Conservation (phyloP, 2,113 vertebrate species). For the Smithornis capensis region DNA sequence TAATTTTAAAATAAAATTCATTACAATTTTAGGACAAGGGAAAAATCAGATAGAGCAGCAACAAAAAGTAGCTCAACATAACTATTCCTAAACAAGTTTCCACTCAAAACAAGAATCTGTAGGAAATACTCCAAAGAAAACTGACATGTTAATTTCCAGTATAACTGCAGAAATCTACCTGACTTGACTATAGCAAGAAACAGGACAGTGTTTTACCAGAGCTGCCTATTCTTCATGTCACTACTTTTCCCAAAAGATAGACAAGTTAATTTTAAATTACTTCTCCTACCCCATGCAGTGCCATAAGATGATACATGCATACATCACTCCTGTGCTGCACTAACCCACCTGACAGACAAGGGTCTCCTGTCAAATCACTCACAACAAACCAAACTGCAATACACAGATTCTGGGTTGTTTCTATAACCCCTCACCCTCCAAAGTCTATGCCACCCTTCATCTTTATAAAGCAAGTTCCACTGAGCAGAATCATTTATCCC, state of each 20-base stretch:
- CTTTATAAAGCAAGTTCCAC: neutral
- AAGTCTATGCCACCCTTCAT: neutral
- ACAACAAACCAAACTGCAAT: neutral
- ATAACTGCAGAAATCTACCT: neutral
- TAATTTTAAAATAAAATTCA: neutral
- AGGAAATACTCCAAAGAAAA: neutral
- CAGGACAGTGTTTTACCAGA: neutral
- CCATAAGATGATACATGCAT: neutral
- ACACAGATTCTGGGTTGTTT: neutral
- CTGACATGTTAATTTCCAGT: neutral
- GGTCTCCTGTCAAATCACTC: neutral
- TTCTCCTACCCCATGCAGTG: neutral
- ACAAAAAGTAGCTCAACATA: neutral
- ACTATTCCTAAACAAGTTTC: neutral
- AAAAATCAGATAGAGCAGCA: neutral
- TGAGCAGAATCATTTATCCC: neutral
- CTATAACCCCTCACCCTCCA: neutral
- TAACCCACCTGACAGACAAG: neutral
- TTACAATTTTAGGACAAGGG: neutral
- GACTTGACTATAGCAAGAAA: neutral
- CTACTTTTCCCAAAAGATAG: neutral
- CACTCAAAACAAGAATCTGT: neutral
- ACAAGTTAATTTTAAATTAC: neutral
- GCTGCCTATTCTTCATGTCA: neutral
- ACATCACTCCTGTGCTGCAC: neutral